Evolutionary conservation across 1,140 invertebrate genomes (phyloP).

Genomic region (Drosophila mojavensis): DNA sequence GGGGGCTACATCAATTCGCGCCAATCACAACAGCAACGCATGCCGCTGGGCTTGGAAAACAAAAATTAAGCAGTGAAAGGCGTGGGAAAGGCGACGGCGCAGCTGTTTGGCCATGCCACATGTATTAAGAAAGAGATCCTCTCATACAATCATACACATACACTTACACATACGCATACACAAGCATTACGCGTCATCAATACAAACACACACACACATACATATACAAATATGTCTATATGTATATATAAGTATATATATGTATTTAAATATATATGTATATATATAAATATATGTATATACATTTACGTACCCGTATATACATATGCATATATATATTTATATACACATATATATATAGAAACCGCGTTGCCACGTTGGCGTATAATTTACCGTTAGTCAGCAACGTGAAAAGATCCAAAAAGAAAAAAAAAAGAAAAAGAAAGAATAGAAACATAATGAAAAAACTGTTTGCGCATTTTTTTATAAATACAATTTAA

Average conservation of each 20-base stretch:
- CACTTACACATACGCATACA: conserved; percentile 8
- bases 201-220: background rate
- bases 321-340: background rate
- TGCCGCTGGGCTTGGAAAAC: conserved; percentile 76
- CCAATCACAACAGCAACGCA: conserved; percentile 69
- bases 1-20: conserved; percentile 72
- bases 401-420: conserved; percentile 55
- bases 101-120: conserved; percentile 50
- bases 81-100: conserved; percentile 12
- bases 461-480: conserved; percentile 50
- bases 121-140: conserved; percentile 70
- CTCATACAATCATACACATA: conserved; percentile 42
- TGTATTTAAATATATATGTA: no score
- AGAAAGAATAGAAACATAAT: conserved; percentile 29
- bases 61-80: conserved; percentile 67
- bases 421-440: conserved; percentile 36
- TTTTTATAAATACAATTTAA: conserved; percentile 59
- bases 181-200: conserved; percentile 18
- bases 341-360: conserved; percentile 31
- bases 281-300: conserved; percentile 20
- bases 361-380: conserved; percentile 57
- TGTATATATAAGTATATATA: no score
- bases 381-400: conserved; percentile 69
- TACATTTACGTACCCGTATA: no score
- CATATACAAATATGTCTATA: no score